Conservation (phyloP, 1,140 invertebrate species). For the Globodera rostochiensis region DNA sequence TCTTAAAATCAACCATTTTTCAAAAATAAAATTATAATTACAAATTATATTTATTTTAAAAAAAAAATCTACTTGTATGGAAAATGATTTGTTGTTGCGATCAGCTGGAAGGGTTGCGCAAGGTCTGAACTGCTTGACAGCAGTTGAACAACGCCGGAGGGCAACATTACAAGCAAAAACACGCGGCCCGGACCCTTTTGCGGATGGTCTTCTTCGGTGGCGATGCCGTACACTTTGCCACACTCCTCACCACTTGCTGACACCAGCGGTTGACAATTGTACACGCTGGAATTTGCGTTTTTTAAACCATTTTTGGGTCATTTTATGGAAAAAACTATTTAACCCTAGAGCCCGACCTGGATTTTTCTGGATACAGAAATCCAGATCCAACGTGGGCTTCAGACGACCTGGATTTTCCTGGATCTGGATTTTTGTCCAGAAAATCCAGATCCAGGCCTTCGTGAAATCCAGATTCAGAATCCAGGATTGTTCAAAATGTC, state of each 20-base stretch:
- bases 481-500: too few relatives aligned
- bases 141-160: slow-evolving; percentile 31
- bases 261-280: slow-evolving; percentile 46
- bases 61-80: slow-evolving; percentile 36
- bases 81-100: slow-evolving; percentile 42
- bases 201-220: slow-evolving; percentile 44
- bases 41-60: background rate
- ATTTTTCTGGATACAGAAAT: too few relatives aligned
- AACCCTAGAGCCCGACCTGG: too few relatives aligned
- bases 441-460: too few relatives aligned
- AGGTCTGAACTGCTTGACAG: slow-evolving; percentile 9
- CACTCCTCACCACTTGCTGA: slow-evolving; percentile 44
- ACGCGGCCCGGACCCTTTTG: slow-evolving; percentile 2
- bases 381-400: too few relatives aligned
- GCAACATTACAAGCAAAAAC: slow-evolving; percentile 15
- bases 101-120: slow-evolving; percentile 25
- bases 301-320: too few relatives aligned
- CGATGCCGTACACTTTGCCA: slow-evolving; percentile 60
- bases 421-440: too few relatives aligned
- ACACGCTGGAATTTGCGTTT: slow-evolving; percentile 41
- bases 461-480: too few relatives aligned
- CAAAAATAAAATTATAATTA: too few relatives aligned
- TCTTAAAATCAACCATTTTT: slow-evolving; percentile 30
- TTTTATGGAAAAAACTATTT: too few relatives aligned
- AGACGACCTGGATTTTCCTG: too few relatives aligned